Evolutionary conservation across 2,113 vertebrate genomes (phyloP), one percentile per base, ranked within the genome.

Genomic region (Muntiacus reevesi): DNA sequence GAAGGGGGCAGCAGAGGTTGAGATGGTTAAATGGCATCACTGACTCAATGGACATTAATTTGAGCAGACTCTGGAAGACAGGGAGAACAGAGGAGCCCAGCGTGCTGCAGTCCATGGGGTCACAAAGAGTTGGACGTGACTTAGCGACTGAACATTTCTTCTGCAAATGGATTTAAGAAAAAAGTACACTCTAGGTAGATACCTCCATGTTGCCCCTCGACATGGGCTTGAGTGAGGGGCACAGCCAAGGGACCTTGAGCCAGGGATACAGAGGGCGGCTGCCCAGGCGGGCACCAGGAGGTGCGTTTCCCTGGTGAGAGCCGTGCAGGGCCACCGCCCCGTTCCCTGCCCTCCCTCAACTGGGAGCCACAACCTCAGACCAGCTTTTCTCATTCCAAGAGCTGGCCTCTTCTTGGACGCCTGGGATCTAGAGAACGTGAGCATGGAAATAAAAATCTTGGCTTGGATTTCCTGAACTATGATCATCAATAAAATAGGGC

Each of bases 401-500:
- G 6, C 27, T 23, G 30, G 36, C 7, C 25, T 82, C 45, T 81
- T 30, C 7, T 17, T 52, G 28, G 25, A 52, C 40, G 11, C 67
- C 21, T 79, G 86, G 40, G 87, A 78, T 76, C 21, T 28, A 62
- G 33, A 55, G 28, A 81, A 76, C 15, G 50, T 12, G 90, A 62
- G 55, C 23, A 4, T 4, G 7, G 60, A 74, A 86, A 98, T 91
- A 85, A 94, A 97, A 96, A 71, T 54, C 67, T 93, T 90, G 67
- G 92, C 83, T 89, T 92, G 79, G 71, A 36, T 97, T 97, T 97
- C 74, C 45, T 95, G 83, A 81, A 45, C 92, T 96, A 90, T 89
- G 94, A 94, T 96, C 92, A 91, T 96, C 93, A 95, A 96, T 98
- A 95, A 97, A 93, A 93, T 36, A 94, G 81, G 94, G 92, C 94